Conservation (phyloP, 2,888 invertebrate genomes). For the Psococerastis gibbosa region DNA sequence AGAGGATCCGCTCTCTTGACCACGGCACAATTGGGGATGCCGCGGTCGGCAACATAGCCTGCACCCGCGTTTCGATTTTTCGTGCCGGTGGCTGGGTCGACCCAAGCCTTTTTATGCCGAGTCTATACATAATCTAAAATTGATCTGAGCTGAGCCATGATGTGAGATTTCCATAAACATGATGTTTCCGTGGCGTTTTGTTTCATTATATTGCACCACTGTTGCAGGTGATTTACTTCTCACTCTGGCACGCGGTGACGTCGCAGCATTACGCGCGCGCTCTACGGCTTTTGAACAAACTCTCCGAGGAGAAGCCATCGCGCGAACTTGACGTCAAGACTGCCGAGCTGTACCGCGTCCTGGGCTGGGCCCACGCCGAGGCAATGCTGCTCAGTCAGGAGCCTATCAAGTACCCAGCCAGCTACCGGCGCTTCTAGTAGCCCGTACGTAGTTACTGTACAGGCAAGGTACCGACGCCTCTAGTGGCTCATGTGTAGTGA, state of each 20-base stretch:
- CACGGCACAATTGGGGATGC: too few species aligned
- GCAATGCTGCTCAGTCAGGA: constrained; percentile 24
- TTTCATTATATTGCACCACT: constrained; percentile 14
- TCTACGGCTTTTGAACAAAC: constrained; percentile 50
- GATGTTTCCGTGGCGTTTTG: constrained; percentile 7
- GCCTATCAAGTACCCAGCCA: constrained; percentile 27
- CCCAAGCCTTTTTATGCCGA: too few species aligned
- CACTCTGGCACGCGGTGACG: constrained; percentile 63
- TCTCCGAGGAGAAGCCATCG: constrained; percentile 62
- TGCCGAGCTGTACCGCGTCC: constrained; percentile 38
- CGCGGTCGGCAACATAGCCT: too few species aligned
- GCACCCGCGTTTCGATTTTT: too few species aligned
- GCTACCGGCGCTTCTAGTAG: constrained; percentile 22
- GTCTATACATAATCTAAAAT: too few species aligned
- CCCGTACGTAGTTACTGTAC: too few species aligned
- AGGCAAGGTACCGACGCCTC: too few species aligned
- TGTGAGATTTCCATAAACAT: too few species aligned
- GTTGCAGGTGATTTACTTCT: constrained; percentile 42
- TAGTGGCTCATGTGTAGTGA: too few species aligned
- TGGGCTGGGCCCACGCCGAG: constrained; percentile 52
- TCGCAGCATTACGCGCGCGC: constrained; percentile 66
- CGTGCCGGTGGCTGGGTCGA: too few species aligned
- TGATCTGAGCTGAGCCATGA: too few species aligned
- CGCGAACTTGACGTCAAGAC: constrained; percentile 51
- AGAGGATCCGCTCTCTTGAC: too few species aligned